A percentile compares a stretch with the other conserved stretches of the same genome.
These are phyloP conservation scores for Anhinga anhinga DNA, from an alignment of 2,113 vertebrate species.

Conservation along the genomic window DNA sequence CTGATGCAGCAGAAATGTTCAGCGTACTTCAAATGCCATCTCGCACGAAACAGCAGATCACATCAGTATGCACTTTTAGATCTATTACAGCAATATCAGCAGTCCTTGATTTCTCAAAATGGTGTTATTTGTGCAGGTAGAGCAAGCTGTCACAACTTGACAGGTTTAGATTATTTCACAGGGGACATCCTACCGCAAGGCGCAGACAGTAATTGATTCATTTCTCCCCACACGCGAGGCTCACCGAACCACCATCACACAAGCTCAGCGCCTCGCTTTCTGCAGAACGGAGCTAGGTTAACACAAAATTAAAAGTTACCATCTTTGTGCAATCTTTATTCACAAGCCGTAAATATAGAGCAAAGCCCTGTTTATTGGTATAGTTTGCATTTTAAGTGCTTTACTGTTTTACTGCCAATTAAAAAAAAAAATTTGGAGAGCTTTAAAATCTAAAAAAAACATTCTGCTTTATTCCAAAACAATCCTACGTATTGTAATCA, in stretches of 20 bases:
- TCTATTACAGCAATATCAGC: conserved; percentile 29
- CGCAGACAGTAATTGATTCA: not conserved
- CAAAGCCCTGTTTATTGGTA: not conserved
- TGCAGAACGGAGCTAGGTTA: not conserved
- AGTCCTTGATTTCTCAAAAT: conserved; percentile 41
- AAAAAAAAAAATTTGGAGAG: not conserved
- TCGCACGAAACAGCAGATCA: not conserved
- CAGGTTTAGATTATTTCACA: conserved; percentile 11
- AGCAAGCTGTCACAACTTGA: conserved; percentile 24
- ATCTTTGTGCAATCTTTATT: not conserved
- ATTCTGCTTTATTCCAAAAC: not conserved
- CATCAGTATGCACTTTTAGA: conserved; percentile 42
- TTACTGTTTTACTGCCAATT: not conserved
- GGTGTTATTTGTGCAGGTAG: conserved; percentile 16
- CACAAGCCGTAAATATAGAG: not conserved
- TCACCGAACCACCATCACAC: not conserved
- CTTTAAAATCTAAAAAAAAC: not conserved
- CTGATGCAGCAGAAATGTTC: conserved; percentile 1
- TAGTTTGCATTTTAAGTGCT: not conserved
- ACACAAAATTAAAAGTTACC: conserved; percentile 28
- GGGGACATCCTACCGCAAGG: not conserved
- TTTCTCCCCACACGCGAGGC: not conserved
- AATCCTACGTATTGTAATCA: not conserved
- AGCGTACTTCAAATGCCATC: not conserved
- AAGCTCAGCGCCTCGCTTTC: not conserved